Evolutionary conservation across 2,888 invertebrate genomes (phyloP), one percentile per base, ranked within the genome.

Genomic region (Glomeris marginata): DNA sequence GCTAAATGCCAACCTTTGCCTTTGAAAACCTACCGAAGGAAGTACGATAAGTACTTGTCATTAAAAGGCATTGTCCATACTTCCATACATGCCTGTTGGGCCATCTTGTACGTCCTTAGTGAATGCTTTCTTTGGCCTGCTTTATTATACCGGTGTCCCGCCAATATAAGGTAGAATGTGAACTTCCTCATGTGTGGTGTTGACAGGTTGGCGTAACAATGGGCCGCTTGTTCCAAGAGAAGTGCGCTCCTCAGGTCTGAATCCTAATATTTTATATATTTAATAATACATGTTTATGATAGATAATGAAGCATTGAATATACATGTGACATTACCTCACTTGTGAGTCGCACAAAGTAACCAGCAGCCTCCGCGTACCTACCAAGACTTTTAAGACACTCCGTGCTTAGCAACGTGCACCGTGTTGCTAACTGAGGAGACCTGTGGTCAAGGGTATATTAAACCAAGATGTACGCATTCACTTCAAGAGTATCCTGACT

Each of bases 181-280:
- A 90, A 94, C 67, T 95, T 95, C 47, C 94, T 74, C 57, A 83
- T 77, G 82, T 88, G 83, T 2, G 65, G 59, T 48, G 74, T 75
- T 28, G 78, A 77, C 56, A 76, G 72, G 15, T 76, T 72, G 8
- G 74, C 73, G 64, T 90, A 97, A 64, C 91, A 90, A 62, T 91
- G 83, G 0, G 95, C 83, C 0, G 95, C 94, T 67, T 95, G 94
- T 66, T 98, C 97, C 45, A 97, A 71, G 49, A 97, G 70, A 62
- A 98, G 72, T 6, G 94, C 97, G 57, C 91, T 91, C 50, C 91
- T 77, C 49, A 98, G 71, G 69, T 97, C 95, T n/a, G 91, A 88
- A 66, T 97, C 95, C 70, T 69, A 59, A 1, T 59, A 53, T 16
- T 11, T 18, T 21, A 35, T 49, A 20, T 18, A 35, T n/a, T 41